Evolutionary conservation across 2,888 invertebrate genomes (phyloP), one percentile per base, ranked within the genome.

Genomic region (Phaedon cochleariae): DNA sequence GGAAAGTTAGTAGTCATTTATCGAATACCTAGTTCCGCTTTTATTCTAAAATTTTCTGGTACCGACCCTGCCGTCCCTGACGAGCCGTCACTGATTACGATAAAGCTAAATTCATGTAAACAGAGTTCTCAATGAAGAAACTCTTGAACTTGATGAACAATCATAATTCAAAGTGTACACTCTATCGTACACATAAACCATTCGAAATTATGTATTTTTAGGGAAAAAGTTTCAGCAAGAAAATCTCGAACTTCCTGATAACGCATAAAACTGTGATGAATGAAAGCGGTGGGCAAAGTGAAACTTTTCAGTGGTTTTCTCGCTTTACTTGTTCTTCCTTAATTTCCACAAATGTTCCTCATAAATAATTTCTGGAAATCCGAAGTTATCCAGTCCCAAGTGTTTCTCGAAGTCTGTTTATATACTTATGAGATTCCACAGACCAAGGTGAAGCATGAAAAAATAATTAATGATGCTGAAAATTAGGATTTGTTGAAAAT

Each of bases 271-370:
- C 70, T 75, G 75, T 79, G 80, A 80, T 79, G 77, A 79, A 79
- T 79, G 76, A 72, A 73, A 67, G 68, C 73, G 70, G 71, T 74
- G 77, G 74, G 76, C 78, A 78, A 78, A 77, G 75, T 71, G 68
- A 77, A 80, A 80, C 74, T 79, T 81, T 77, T 75, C 76, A 17
- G 45, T 71, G 73, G 78, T 77, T 77, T 77, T 77, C 77, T 76
- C 76, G 78, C 76, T 76, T 77, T 77, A 76, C 76, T 75, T 76
- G 74, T 76, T 76, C 75, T 69, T 74, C 75, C 73, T 78, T 80
- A 80, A 80, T 80, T 79, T 80, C 77, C 76, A 76, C 78, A 80
- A 81, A 81, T 80, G 81, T 77, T 76, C 73, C 74, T 75, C 76
- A 81, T 80, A 80, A 80, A 81, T 81, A 41, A 41, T 57, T 22